A percentile compares a stretch with the other conserved stretches of the same genome.
Conservation (phyloP, 2,888 invertebrate genomes). For the Drosophila sordidula region DNA sequence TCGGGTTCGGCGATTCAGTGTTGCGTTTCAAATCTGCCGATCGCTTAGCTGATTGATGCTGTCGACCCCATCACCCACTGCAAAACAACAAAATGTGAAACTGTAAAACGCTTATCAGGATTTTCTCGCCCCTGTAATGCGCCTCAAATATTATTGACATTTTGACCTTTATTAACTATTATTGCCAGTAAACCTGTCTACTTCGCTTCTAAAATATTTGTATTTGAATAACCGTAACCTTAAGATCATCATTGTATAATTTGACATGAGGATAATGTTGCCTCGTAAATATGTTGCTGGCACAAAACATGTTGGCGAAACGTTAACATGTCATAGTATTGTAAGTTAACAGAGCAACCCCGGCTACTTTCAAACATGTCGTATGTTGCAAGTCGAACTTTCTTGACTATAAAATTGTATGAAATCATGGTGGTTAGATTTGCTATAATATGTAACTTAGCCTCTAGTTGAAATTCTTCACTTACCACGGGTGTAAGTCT, state of each 20-base stretch:
- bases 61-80: no score
- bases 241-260: background rate
- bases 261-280: background rate
- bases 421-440: background rate
- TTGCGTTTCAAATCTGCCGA: constrained; percentile 13
- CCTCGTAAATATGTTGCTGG: background rate
- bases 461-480: background rate
- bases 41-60: constrained; percentile 17
- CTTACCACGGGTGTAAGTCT: background rate
- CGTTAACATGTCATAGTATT: constrained; percentile 1
- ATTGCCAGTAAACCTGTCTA: background rate
- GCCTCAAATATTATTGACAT: background rate
- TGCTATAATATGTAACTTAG: constrained; percentile 13
- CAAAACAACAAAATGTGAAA: background rate
- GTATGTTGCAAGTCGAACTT: constrained; percentile 5
- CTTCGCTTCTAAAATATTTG: background rate
- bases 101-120: background rate
- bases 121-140: background rate
- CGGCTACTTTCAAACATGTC: background rate
- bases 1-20: constrained; percentile 3
- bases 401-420: background rate
- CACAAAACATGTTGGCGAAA: background rate
- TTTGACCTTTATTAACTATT: background rate
- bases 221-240: background rate
- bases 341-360: constrained; percentile 4